These are phyloP conservation scores for Chelon auratus DNA, from an alignment of 2,797 vertebrate species.

Conservation along the genomic window DNA sequence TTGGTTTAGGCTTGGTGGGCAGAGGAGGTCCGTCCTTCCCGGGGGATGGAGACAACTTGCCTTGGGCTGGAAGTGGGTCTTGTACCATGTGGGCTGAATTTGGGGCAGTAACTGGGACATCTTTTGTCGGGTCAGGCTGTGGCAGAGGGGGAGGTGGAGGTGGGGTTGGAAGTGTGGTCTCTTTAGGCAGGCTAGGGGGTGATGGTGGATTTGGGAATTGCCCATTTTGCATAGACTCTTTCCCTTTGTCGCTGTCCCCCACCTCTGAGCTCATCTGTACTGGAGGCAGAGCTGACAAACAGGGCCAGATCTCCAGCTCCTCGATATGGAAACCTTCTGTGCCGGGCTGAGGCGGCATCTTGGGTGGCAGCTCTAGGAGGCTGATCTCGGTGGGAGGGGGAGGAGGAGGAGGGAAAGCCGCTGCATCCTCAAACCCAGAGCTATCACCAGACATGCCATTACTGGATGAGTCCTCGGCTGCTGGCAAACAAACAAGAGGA, in stretches of 20 bases:
- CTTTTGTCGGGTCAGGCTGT: slow-evolving; percentile 26
- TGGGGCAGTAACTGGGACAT: slow-evolving; percentile 12
- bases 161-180: slow-evolving; percentile 37
- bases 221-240: slow-evolving; percentile 74
- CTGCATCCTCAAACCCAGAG: slow-evolving; percentile 84
- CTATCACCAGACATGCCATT: slow-evolving; percentile 83
- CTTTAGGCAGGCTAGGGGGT: slow-evolving; percentile 51
- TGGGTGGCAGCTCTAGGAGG: slow-evolving; percentile 88
- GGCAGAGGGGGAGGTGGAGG: slow-evolving; percentile 50
- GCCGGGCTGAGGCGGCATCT: slow-evolving; percentile 72
- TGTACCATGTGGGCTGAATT: slow-evolving; percentile 32
- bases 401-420: slow-evolving; percentile 87
- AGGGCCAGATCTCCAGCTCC: slow-evolving; percentile 85
- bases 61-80: slow-evolving; percentile 64
- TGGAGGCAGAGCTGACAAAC: slow-evolving; percentile 78
- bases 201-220: slow-evolving; percentile 80
- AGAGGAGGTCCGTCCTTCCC: slow-evolving; percentile 90
- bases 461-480: slow-evolving; percentile 84
- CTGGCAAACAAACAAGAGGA: slow-evolving; percentile 61
- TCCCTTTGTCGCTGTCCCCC: slow-evolving; percentile 74
- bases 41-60: slow-evolving; percentile 77
- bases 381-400: slow-evolving; percentile 88
- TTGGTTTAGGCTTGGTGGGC: slow-evolving; percentile 96
- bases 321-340: slow-evolving; percentile 83
- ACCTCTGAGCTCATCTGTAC: slow-evolving; percentile 64